Conservation (phyloP, 1,140 invertebrate genomes). For the Geopemphigus sp. region DNA sequence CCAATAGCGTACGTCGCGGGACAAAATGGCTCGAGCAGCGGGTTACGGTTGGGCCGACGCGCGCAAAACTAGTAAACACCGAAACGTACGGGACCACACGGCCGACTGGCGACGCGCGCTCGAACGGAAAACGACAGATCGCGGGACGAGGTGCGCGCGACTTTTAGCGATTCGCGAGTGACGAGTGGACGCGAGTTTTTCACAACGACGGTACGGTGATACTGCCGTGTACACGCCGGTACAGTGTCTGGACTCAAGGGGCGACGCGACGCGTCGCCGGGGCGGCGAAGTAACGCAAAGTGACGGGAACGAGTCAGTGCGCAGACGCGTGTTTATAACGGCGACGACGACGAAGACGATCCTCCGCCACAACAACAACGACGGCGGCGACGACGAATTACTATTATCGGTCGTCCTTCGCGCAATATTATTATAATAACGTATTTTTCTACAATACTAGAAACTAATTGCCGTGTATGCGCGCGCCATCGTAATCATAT, state of each 20-base stretch:
- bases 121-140: background rate
- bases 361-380: background rate
- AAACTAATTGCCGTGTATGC: no score
- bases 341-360: background rate
- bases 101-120: background rate
- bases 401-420: background rate
- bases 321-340: constrained; percentile 57
- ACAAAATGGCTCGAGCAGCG: background rate
- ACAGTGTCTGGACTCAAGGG: no score
- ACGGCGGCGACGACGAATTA: background rate
- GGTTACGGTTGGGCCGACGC: background rate
- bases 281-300: constrained; percentile 18
- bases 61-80: constrained; percentile 35
- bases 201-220: background rate
- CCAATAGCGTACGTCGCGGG: background rate
- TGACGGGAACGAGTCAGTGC: constrained; percentile 55
- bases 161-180: no score
- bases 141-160: no score
- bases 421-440: no score
- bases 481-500: no score
- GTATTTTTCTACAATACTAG: no score
- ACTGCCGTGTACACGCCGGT: background rate
- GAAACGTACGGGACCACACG: constrained; percentile 15
- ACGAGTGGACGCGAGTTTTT: background rate
- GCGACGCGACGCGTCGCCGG: background rate